Evolutionary conservation across 2,113 vertebrate species (phyloP).

Genomic region (Fregetta grallaria): DNA sequence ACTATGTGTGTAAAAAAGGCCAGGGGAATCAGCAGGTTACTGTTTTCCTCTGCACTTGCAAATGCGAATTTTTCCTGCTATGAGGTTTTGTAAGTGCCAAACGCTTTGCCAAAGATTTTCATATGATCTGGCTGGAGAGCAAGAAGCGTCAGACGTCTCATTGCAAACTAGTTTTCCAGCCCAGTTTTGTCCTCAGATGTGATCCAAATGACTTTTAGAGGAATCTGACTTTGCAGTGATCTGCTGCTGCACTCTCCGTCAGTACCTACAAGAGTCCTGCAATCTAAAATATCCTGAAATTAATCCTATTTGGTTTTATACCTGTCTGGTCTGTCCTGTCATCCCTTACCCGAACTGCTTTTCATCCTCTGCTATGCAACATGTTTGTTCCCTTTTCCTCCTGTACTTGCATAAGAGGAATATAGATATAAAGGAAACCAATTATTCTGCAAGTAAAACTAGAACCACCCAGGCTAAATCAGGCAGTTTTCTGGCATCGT

Average conservation of each 20-base stretch:
- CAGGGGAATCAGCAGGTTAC: constrained; percentile 20
- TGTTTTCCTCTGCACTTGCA: constrained; percentile 39
- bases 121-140: constrained; percentile 53
- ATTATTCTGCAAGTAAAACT: constrained; percentile 35
- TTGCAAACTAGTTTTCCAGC: constrained; percentile 27
- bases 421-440: not conserved
- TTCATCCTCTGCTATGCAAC: not conserved
- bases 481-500: not conserved
- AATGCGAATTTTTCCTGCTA: constrained; percentile 23
- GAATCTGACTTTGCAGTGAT: not conserved
- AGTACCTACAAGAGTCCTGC: not conserved
- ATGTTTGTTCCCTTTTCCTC: not conserved
- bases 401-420: constrained; percentile 11
- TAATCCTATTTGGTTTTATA: not conserved
- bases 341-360: not conserved
- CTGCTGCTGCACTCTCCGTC: not conserved
- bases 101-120: constrained; percentile 39
- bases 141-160: constrained; percentile 42
- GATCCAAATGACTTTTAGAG: constrained; percentile 10
- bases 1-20: not conserved
- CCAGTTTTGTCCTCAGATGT: constrained; percentile 4
- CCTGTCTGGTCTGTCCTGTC: not conserved
- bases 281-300: not conserved
- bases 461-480: constrained; percentile 33
- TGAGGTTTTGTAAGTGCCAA: constrained; percentile 10